Percentiles rank a stretch among this genome's conserved stretches.
phyloP scores from a whole-genome alignment of 1,140 invertebrate species.

The Megalopta genalis region DNA sequence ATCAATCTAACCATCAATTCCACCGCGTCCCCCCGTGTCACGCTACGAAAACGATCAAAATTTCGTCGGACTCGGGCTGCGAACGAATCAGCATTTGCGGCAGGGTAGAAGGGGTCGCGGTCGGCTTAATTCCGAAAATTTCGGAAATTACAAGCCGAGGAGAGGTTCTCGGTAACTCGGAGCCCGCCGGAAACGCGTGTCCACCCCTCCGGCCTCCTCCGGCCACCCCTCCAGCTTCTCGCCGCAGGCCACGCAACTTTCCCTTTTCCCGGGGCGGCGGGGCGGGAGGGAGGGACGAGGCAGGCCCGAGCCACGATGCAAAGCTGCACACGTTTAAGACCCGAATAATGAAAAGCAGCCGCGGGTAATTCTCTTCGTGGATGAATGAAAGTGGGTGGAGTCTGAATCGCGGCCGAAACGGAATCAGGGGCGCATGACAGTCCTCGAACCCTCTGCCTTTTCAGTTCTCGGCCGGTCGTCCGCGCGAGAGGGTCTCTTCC shows the following conservation, averaged over 20 bases:
- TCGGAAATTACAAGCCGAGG: not conserved
- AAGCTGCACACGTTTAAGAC: slow-evolving; percentile 39
- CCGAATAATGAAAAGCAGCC: slow-evolving; percentile 43
- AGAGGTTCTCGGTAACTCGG: not conserved
- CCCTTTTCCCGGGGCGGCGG: slow-evolving; percentile 39
- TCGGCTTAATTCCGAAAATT: slow-evolving; percentile 1
- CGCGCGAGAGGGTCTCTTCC: slow-evolving; percentile 55
- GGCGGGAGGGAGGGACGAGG: not conserved
- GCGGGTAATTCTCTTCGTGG: slow-evolving; percentile 51
- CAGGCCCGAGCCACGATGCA: slow-evolving; percentile 8
- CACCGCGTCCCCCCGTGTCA: no score
- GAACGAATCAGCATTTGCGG: not conserved
- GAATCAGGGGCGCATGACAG: slow-evolving; percentile 63
- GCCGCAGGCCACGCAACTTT: slow-evolving; percentile 25
- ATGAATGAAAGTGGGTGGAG: slow-evolving; percentile 63
- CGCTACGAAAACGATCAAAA: not conserved
- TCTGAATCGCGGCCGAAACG: slow-evolving; percentile 58
- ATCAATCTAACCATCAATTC: no score
- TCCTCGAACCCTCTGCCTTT: slow-evolving; percentile 52
- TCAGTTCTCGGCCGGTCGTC: slow-evolving; percentile 63
- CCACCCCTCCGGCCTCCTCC: not conserved
- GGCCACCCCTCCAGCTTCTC: no score
- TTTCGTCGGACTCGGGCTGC: not conserved
- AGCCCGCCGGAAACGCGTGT: not conserved
- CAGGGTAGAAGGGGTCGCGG: not conserved